Conservation (phyloP, 2,888 invertebrate species). For the Campopleginae sp. region DNA sequence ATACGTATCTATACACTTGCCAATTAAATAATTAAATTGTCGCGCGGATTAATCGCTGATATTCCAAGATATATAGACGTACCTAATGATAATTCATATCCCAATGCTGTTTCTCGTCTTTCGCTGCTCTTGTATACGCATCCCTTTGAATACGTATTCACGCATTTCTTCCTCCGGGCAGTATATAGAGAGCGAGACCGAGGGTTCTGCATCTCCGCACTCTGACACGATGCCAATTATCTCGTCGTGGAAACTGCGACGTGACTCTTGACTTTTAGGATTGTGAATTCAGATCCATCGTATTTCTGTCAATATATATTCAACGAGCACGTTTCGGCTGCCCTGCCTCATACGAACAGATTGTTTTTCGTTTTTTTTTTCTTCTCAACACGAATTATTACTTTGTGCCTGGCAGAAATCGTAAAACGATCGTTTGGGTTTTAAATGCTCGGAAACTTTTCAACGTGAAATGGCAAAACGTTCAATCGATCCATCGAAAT, state of each 20-base stretch:
- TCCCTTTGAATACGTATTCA: conserved; percentile 43
- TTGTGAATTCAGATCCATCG: not conserved
- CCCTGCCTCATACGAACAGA: not conserved
- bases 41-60: conserved; percentile 65
- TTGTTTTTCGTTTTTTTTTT: too few relatives aligned
- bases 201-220: conserved; percentile 43
- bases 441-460: not conserved
- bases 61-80: conserved; percentile 3
- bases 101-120: conserved; percentile 62
- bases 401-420: not conserved
- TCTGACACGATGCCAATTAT: conserved; percentile 64
- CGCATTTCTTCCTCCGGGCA: conserved; percentile 46
- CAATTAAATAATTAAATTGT: conserved; percentile 79
- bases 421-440: too few relatives aligned
- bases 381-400: not conserved
- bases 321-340: not conserved
- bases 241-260: conserved; percentile 56
- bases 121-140: conserved; percentile 34
- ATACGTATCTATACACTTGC: conserved; percentile 47
- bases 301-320: conserved; percentile 17
- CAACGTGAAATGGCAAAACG: not conserved
- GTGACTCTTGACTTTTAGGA: conserved; percentile 27
- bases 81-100: conserved; percentile 54
- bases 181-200: conserved; percentile 34
- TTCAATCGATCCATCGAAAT: not conserved